phyloP scores from a whole-genome alignment of 2,888 invertebrate species.

The Epicampocera succincta region DNA sequence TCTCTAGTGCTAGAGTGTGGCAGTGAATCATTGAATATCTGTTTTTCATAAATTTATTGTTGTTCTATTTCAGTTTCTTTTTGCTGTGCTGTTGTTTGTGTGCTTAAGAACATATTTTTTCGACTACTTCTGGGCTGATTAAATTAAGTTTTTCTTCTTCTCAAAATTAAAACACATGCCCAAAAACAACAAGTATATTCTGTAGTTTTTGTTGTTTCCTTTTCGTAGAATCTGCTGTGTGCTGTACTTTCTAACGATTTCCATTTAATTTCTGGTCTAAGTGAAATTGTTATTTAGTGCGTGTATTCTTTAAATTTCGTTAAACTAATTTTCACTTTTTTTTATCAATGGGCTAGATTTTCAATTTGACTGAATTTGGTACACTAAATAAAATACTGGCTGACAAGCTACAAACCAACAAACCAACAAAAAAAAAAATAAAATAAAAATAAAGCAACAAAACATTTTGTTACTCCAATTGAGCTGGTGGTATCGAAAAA shows the following conservation, averaged over 20 bases:
- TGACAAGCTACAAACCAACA: not conserved
- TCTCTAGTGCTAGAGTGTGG: not conserved
- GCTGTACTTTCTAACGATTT: constrained; percentile 11
- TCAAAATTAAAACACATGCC: constrained; percentile 12
- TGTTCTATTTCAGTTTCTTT: constrained; percentile 26
- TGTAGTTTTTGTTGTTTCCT: too few relatives aligned
- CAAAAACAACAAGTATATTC: constrained; percentile 5
- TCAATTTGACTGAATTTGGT: constrained; percentile 12
- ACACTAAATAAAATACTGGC: not conserved
- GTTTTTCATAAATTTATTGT: constrained; percentile 48
- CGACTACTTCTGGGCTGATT: constrained; percentile 16
- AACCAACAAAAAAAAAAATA: too few relatives aligned
- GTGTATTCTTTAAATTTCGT: constrained; percentile 28
- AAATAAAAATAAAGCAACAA: too few relatives aligned
- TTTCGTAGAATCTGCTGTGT: constrained; percentile 13
- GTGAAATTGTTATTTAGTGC: constrained; percentile 39
- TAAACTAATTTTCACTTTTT: constrained; percentile 33
- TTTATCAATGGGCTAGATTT: constrained; percentile 15
- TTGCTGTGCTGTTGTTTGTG: constrained; percentile 23
- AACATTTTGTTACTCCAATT: constrained; percentile 19
- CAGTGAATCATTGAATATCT: constrained; percentile 61
- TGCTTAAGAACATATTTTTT: constrained; percentile 57
- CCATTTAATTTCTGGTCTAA: not conserved
- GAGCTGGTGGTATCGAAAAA: not conserved
- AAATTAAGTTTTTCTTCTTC: constrained; percentile 3